A percentile compares a stretch with the other conserved stretches of the same genome.
Evolutionary conservation across 2,797 vertebrate genomes (phyloP).

Genomic region (Coluber constrictor): DNA sequence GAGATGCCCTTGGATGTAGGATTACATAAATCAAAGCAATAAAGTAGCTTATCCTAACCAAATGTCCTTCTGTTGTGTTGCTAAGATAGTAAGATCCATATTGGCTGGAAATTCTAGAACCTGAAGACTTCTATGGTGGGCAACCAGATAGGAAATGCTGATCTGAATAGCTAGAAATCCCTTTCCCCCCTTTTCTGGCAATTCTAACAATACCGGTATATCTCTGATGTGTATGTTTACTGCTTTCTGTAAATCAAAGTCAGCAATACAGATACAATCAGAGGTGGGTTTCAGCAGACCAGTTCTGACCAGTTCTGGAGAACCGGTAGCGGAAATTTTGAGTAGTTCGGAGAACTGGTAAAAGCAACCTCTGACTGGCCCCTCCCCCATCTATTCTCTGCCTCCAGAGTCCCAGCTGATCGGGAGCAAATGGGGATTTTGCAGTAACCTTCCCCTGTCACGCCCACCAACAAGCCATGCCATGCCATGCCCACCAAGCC

Average conservation of each 20-base stretch:
- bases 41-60: not conserved
- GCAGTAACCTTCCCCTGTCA: no score
- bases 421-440: no score
- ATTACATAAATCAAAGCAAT: constrained; percentile 21
- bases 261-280: no score
- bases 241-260: constrained; percentile 11
- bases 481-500: no score
- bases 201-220: not conserved
- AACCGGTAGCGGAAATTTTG: no score
- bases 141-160: not conserved
- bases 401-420: no score
- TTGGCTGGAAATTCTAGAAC: not conserved
- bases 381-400: no score
- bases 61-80: not conserved
- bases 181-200: not conserved
- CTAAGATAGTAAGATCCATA: not conserved
- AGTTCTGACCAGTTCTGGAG: no score
- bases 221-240: not conserved
- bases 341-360: no score
- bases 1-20: not conserved
- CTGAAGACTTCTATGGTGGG: not conserved
- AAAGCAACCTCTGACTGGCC: no score
- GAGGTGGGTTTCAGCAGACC: no score
- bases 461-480: no score
- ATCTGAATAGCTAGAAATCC: not conserved